phyloP scores from a whole-genome alignment of 2,888 invertebrate species.

The Malthinus seriepunctatus region DNA sequence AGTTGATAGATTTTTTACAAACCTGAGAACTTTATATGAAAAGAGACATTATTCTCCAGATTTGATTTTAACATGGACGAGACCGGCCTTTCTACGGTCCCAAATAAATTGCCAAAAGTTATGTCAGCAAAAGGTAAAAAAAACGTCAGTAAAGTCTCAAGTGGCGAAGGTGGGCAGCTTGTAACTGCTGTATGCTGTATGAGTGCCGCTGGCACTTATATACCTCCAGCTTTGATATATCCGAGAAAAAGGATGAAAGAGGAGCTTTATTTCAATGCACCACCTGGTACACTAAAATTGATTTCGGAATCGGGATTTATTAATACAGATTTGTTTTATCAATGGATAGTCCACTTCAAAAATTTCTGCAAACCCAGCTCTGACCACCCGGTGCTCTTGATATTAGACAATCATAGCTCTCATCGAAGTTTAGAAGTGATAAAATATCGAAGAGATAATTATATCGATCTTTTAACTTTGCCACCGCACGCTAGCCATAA shows the following conservation, averaged over 20 bases:
- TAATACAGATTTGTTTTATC: slow-evolving; percentile 20
- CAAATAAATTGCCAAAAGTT: neutral
- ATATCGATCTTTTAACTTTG: neutral
- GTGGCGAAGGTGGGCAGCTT: neutral
- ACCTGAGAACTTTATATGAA: neutral
- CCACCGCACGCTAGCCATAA: slow-evolving; percentile 10
- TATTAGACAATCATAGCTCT: slow-evolving; percentile 21
- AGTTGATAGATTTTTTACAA: neutral
- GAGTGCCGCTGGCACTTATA: slow-evolving; percentile 30
- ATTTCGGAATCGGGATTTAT: slow-evolving; percentile 16
- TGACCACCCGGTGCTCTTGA: slow-evolving; percentile 13
- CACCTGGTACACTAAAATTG: slow-evolving; percentile 9
- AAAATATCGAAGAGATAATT: neutral
- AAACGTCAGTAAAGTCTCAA: neutral
- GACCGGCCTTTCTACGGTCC: neutral
- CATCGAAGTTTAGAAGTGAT: slow-evolving; percentile 11
- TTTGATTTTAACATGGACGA: too few relatives aligned
- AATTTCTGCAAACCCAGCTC: neutral
- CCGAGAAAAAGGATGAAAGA: slow-evolving; percentile 32
- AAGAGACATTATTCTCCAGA: too few relatives aligned
- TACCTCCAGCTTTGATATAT: slow-evolving; percentile 36
- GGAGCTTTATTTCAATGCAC: slow-evolving; percentile 26
- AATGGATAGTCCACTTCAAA: slow-evolving; percentile 17
- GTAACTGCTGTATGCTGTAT: slow-evolving; percentile 25
- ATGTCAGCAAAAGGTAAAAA: neutral